Base-by-base conservation (phyloP, 2,888 invertebrate species). In the Apoda limacodes region DNA sequence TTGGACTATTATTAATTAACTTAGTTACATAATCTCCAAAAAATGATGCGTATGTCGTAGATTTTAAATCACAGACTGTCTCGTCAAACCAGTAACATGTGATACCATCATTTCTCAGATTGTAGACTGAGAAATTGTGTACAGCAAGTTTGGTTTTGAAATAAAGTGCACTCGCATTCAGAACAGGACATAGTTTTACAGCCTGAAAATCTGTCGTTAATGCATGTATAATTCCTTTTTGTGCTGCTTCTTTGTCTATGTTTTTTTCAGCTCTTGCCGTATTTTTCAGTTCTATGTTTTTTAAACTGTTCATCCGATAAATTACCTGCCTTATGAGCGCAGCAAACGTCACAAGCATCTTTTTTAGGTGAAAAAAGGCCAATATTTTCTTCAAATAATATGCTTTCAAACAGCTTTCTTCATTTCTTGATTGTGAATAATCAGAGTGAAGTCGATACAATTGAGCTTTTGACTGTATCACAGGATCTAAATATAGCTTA, bases 121-220 rank as follows among this genome's bases (percentile, higher is more conserved):
- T 45, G 29, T 50, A 52, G 1, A 50, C 26, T 4, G 50, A 34
- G 35, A 53, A 57, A 28, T 55, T 52, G 25, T 51, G 55, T n/a
- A 53, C 48, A 9, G 45, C 39, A 4, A 52, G 34, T 32, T 51
- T 55, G 3, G 48, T 54, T 32, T 53, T 52, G 38, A 50, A 55
- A 35, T 53, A 56, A 9, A 48, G 28, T 13, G 51, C 46, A 42
- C 51, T 55, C 20, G 50, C 51, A 9, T 29, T 14, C 11, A 48
- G 14, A 4, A 9, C 35, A 25, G 50, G 48, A 17, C 46, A 54
- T 12, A 54, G 27, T 34, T 50, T 52, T 4, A 55, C 51, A 21
- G 50, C 48, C 26, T 52, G 50, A 4, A 50, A 11, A 40, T 50
- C 49, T 4, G 43, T 43, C 5, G 46, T 47, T 17, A 51, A 5